Evolutionary conservation across 2,888 invertebrate genomes (phyloP).

Genomic region (Apamea anceps): DNA sequence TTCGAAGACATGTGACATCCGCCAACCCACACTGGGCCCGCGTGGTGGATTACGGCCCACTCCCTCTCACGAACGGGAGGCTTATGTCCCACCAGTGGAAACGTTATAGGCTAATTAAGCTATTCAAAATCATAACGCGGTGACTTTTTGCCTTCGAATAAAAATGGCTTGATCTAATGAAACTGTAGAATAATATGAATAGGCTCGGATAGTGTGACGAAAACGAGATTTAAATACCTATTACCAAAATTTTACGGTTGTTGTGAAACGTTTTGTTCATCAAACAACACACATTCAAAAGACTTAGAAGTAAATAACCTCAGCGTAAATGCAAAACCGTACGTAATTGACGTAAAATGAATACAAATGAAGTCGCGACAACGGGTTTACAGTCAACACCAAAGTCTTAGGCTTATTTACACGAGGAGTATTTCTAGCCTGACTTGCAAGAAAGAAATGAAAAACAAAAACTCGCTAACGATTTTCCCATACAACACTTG

Average conservation of each 20-base stretch:
- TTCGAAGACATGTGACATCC: too few relatives aligned
- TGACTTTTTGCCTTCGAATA: not conserved
- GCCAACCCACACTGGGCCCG: too few relatives aligned
- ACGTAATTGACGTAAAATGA: conserved; percentile 33
- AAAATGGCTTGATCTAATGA: not conserved
- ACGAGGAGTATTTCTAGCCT: not conserved
- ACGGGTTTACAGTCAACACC: conserved; percentile 30
- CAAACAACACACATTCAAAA: conserved; percentile 7
- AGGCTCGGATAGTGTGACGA: not conserved
- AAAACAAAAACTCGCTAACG: not conserved
- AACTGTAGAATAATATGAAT: not conserved
- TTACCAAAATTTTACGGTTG: not conserved
- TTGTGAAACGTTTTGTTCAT: not conserved
- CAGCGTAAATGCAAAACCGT: conserved; percentile 21
- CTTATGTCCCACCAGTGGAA: too few relatives aligned
- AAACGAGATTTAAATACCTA: too few relatives aligned
- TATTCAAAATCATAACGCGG: too few relatives aligned
- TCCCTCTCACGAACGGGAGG: too few relatives aligned
- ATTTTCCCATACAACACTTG: not conserved
- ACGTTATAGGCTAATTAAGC: too few relatives aligned
- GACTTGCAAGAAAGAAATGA: not conserved
- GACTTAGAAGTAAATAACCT: conserved; percentile 19
- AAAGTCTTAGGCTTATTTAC: conserved; percentile 37
- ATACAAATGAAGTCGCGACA: conserved; percentile 37
- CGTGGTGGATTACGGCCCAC: too few relatives aligned